Percentiles rank a stretch among this genome's conserved stretches.
Evolutionary conservation across 2,113 vertebrate genomes (phyloP).

Genomic region (Seriola aureovittata): DNA sequence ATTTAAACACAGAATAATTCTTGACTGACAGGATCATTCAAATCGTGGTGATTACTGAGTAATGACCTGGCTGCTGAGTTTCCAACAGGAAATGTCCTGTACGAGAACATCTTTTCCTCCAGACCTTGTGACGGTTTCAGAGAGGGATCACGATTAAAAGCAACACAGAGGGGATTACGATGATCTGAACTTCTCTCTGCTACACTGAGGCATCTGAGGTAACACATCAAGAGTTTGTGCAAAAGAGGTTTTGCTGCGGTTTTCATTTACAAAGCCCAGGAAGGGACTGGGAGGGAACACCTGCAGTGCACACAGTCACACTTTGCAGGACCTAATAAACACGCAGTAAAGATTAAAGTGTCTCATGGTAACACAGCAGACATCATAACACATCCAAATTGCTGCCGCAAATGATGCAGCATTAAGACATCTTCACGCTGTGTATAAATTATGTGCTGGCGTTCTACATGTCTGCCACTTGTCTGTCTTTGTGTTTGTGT

Average conservation of each 20-base stretch:
- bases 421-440: neutral
- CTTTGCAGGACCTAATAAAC: conserved; percentile 59
- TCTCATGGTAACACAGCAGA: conserved; percentile 30
- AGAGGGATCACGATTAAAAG: conserved; percentile 11
- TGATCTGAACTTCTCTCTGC: conserved; percentile 25
- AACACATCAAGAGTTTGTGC: conserved; percentile 38
- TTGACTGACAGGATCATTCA: conserved; percentile 29
- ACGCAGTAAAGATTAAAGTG: conserved; percentile 45
- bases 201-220: conserved; percentile 19
- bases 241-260: conserved; percentile 61
- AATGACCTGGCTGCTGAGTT: neutral
- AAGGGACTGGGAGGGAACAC: conserved; percentile 55
- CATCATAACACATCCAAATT: neutral
- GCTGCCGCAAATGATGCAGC: conserved; percentile 30
- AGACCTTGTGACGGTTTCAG: neutral
- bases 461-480: conserved; percentile 7
- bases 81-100: conserved; percentile 9
- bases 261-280: conserved; percentile 60
- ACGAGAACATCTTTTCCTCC: neutral
- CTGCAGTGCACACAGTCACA: conserved; percentile 65
- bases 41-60: neutral
- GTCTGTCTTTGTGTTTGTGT: conserved; percentile 7
- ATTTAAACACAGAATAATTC: conserved; percentile 48
- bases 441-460: too few relatives aligned
- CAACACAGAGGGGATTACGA: conserved; percentile 25